Conservation (phyloP, 2,113 vertebrate species). For the Eptatretus burgeri region DNA sequence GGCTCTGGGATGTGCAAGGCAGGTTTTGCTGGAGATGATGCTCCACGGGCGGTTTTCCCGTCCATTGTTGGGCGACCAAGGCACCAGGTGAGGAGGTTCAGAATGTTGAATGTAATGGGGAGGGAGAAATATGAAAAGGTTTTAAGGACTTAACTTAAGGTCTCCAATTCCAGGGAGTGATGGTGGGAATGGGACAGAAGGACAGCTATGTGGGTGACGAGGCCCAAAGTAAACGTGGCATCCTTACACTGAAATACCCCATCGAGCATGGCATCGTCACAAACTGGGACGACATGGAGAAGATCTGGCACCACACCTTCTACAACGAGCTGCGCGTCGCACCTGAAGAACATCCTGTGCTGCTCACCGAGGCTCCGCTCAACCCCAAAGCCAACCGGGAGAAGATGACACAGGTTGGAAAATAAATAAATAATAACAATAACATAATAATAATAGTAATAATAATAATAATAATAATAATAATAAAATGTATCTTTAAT, state of each 20-base stretch:
- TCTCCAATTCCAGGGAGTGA: slow-evolving; percentile 37
- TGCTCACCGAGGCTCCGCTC: slow-evolving; percentile 88
- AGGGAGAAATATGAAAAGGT: too few relatives aligned
- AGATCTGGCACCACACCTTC: slow-evolving; percentile 98
- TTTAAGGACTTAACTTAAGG: too few relatives aligned
- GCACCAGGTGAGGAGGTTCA: slow-evolving; percentile 10
- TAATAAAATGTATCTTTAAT: too few relatives aligned
- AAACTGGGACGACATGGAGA: slow-evolving; percentile 99
- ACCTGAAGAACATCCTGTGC: slow-evolving; percentile 88
- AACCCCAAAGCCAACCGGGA: slow-evolving; percentile 99
- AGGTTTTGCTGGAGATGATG: slow-evolving; percentile 12
- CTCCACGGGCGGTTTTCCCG: slow-evolving; percentile 12
- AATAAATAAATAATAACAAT: neutral
- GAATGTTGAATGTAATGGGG: too few relatives aligned
- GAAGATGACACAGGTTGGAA: slow-evolving; percentile 89
- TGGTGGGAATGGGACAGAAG: slow-evolving; percentile 98
- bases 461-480: too few relatives aligned
- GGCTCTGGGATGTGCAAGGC: slow-evolving; percentile 12
- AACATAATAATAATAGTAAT: too few relatives aligned
- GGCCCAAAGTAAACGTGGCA: slow-evolving; percentile 95
- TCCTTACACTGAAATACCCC: slow-evolving; percentile 88
- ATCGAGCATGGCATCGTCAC: slow-evolving; percentile 92
- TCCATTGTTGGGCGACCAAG: slow-evolving; percentile 12
- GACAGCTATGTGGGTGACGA: slow-evolving; percentile 94
- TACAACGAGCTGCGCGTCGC: slow-evolving; percentile 95